Evolutionary conservation across 2,888 invertebrate species (phyloP), one percentile per base, ranked within the genome.

Genomic region (Apamea crenata): DNA sequence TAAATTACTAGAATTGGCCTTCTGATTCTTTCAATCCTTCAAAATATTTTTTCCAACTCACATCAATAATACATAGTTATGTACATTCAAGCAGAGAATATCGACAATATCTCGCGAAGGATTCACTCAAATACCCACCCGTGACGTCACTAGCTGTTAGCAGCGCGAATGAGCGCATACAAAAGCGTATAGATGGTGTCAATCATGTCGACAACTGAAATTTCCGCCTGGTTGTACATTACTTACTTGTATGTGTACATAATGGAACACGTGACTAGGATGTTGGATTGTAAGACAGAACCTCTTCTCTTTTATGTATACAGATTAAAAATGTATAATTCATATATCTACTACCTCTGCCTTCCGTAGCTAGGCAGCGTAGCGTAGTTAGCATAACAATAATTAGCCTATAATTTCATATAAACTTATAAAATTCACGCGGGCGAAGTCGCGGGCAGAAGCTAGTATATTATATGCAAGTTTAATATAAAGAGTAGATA

Each of bases 131-230:
- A 69, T 73, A 40, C n/a, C 18, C 67, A 25, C n/a, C 47, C 67
- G 36, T 65, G 66, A 80, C 68, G 74, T 85, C 85, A 85, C 29
- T 47, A 18, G 68, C 80, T 77, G 74, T 85, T 80, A 69, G 73
- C 71, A 36, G 56, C 77, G 21, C 84, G 90, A 92, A 90, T 90
- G 91, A 87, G 84, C 84, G 87, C 83, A 88, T 88, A 86, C 86
- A 74, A 87, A 89, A 82, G 70, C 70, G 47, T 80, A 69, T 56
- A 66, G 70, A 84, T 56, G 82, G 29, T 85, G 80, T 80, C 83
- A 83, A 83, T 85, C 83, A 77, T 65, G 25, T 72, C 59, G 83
- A 80, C 72, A 69, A 66, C 74, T 25, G 71, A 79, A 84, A 84
- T 82, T 82, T 79, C 78, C 74, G 67, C 68, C 32, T 61, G 78